Percentiles rank a stretch among this genome's conserved stretches.
Conservation (phyloP, 2,113 vertebrate species). For the Poicephalus gulielmi region DNA sequence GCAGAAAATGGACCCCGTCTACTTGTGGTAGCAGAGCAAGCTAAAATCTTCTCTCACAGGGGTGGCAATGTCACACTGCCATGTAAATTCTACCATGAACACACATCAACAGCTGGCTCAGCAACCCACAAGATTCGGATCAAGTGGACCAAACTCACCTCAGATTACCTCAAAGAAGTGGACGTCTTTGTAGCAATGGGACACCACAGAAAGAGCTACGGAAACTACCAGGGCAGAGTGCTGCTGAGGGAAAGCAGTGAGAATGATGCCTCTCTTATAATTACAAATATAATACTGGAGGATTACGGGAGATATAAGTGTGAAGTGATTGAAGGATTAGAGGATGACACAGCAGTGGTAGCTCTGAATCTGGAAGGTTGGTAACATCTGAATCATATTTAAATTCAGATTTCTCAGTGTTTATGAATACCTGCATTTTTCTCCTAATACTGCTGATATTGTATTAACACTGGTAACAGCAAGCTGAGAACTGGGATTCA, state of each 20-base stretch:
- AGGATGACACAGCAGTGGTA: conserved; percentile 80
- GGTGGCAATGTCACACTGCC: conserved; percentile 89
- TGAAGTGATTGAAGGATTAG: conserved; percentile 86
- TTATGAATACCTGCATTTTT: background rate
- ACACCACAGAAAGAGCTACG: conserved; percentile 84
- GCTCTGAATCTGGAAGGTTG: conserved; percentile 82
- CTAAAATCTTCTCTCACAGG: conserved; percentile 77
- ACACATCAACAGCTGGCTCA: conserved; percentile 65
- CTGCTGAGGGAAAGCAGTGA: conserved; percentile 74
- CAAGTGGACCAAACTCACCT: conserved; percentile 91
- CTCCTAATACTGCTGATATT: background rate
- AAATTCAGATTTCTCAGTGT: rapidly evolving
- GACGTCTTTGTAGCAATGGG: conserved; percentile 90
- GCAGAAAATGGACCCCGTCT: conserved; percentile 86
- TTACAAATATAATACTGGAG: conserved; percentile 79
- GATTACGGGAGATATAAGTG: conserved; percentile 90
- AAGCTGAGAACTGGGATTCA: background rate
- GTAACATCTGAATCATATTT: background rate
- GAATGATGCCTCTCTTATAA: conserved; percentile 84
- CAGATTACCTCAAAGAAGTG: conserved; percentile 82
- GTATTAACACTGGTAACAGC: background rate
- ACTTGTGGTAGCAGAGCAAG: conserved; percentile 84
- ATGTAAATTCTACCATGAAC: conserved; percentile 78
- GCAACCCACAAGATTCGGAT: conserved; percentile 79
- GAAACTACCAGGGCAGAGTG: conserved; percentile 80